Evolutionary conservation across 2,113 vertebrate species (phyloP).

Genomic region (Colinus virginianus): DNA sequence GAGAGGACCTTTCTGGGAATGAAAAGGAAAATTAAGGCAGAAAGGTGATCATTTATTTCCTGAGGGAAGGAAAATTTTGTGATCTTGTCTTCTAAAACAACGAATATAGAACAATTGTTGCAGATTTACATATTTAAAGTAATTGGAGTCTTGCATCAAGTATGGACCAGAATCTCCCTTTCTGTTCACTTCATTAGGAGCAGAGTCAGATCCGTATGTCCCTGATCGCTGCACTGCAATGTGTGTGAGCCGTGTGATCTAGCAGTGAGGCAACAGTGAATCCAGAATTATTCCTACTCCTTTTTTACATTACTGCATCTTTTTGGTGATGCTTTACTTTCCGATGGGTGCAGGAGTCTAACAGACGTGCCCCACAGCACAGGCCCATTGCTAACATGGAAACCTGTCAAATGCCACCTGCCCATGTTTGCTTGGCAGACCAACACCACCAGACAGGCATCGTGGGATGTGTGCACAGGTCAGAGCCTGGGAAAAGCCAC

Average conservation of each 20-base stretch:
- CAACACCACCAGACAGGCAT: not conserved
- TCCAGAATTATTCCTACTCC: not conserved
- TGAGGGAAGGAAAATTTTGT: not conserved
- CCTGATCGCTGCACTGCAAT: not conserved
- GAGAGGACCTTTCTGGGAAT: not conserved
- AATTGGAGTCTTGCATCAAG: not conserved
- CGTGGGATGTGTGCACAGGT: not conserved
- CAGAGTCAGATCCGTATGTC: not conserved
- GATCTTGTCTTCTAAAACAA: not conserved
- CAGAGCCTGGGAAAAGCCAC: not conserved
- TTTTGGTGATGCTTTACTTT: not conserved
- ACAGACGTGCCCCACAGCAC: not conserved
- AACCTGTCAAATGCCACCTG: constrained; percentile 10
- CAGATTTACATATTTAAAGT: not conserved
- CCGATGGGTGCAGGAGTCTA: not conserved
- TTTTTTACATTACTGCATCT: not conserved
- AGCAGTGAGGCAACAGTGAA: not conserved
- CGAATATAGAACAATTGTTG: not conserved
- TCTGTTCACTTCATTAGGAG: not conserved
- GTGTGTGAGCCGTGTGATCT: not conserved
- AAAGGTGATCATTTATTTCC: constrained; percentile 4
- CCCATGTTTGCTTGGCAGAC: not conserved
- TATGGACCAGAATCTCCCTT: not conserved
- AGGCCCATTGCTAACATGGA: not conserved
- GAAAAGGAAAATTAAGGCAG: not conserved